Percentiles rank a stretch among this genome's conserved stretches.
phyloP scores from a whole-genome alignment of 1,140 invertebrate genomes.

The Nasonia vitripennis region DNA sequence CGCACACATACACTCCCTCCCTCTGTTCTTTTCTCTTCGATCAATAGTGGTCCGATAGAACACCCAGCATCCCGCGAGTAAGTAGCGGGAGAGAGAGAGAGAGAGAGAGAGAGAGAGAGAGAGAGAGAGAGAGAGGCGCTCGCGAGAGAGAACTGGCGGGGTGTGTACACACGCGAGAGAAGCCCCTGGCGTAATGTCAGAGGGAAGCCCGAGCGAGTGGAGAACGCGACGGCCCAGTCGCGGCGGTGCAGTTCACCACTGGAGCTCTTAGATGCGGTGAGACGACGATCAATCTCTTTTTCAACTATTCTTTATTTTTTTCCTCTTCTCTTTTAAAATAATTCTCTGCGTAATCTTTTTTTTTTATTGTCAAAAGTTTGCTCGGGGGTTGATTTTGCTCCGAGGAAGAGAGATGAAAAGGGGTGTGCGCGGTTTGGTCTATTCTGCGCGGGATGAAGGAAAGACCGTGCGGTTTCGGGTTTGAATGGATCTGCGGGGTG shows the following conservation, averaged over 20 bases:
- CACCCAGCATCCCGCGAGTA: slow-evolving; percentile 54
- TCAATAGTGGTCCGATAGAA: slow-evolving; percentile 71
- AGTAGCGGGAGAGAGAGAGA: slow-evolving; percentile 45
- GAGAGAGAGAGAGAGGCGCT: slow-evolving; percentile 14
- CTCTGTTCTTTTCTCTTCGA: slow-evolving; percentile 53
- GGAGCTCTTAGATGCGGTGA: slow-evolving; percentile 50
- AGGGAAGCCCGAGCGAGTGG: slow-evolving; percentile 70
- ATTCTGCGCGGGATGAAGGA: background rate
- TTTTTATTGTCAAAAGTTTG: background rate
- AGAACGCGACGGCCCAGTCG: slow-evolving; percentile 63
- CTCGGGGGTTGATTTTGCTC: background rate
- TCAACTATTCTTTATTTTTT: too few relatives aligned
- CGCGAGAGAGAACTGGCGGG: slow-evolving; percentile 51
- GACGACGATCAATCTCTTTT: background rate
- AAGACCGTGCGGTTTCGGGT: background rate
- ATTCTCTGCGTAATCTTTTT: background rate
- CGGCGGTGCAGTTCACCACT: slow-evolving; percentile 62
- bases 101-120: slow-evolving; percentile 54
- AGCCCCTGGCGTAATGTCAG: slow-evolving; percentile 62
- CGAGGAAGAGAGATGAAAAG: background rate
- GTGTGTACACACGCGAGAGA: slow-evolving; percentile 60
- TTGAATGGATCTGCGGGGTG: background rate
- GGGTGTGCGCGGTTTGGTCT: background rate
- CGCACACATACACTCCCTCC: too few relatives aligned
- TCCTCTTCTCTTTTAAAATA: too few relatives aligned